Conservation (phyloP, 2,888 invertebrate genomes). For the Chydorus sphaericus region DNA sequence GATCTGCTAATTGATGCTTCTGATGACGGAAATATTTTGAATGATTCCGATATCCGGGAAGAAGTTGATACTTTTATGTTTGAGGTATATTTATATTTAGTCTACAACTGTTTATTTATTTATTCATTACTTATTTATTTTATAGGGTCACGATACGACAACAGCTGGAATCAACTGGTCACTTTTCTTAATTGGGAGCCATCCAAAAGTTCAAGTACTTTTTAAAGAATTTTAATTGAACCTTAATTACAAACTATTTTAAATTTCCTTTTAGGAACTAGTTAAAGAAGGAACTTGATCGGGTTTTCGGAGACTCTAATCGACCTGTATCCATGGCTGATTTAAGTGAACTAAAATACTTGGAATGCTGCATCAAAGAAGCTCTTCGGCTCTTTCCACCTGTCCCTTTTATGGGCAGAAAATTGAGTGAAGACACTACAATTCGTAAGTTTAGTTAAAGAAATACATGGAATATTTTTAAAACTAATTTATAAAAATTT, state of each 20-base stretch:
- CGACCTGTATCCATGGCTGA: background rate
- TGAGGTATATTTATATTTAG: slow-evolving; percentile 20
- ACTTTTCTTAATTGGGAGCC: slow-evolving; percentile 35
- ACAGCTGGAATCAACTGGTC: slow-evolving; percentile 39
- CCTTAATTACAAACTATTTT: background rate
- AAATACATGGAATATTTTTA: background rate
- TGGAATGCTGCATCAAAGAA: slow-evolving; percentile 35
- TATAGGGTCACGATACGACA: slow-evolving; percentile 41
- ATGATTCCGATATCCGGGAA: slow-evolving; percentile 26
- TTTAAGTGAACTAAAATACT: slow-evolving; percentile 30
- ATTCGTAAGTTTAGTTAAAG: background rate
- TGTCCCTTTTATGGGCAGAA: slow-evolving; percentile 32
- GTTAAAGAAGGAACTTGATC: background rate
- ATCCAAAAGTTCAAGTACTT: slow-evolving; percentile 33
- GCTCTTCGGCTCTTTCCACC: slow-evolving; percentile 32
- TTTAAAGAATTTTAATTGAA: background rate
- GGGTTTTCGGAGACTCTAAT: slow-evolving; percentile 5
- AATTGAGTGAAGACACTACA: slow-evolving; percentile 21
- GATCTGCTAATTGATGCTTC: slow-evolving; percentile 27
- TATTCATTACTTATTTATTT: background rate
- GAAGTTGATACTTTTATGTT: slow-evolving; percentile 30
- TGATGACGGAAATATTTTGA: slow-evolving; percentile 22
- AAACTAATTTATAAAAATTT: background rate
- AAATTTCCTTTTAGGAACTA: background rate
- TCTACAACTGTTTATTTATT: background rate